Evolutionary conservation across 1,140 invertebrate species (phyloP).

Genomic region (Leptinotarsa lineolata): DNA sequence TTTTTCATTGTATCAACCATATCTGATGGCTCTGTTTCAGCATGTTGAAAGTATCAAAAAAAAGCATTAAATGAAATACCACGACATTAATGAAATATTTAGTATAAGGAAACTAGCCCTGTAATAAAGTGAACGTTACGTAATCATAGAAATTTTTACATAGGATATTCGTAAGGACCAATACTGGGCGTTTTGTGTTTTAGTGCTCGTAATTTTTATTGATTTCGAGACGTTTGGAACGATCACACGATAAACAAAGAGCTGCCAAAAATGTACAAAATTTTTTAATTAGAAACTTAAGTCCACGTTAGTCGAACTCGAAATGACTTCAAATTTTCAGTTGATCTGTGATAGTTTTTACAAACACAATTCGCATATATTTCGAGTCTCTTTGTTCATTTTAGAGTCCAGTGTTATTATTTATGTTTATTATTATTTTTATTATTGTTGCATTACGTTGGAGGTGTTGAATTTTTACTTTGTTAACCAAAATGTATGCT

Average conservation of each 20-base stretch:
- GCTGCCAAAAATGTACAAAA: slow-evolving; percentile 45
- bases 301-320: background rate
- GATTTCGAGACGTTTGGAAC: too few relatives aligned
- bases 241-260: slow-evolving; percentile 20
- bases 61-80: too few relatives aligned
- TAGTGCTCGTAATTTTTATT: background rate
- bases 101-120: background rate
- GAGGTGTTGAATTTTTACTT: background rate
- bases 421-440: background rate
- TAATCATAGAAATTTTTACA: background rate
- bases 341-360: background rate
- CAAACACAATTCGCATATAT: background rate
- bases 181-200: slow-evolving; percentile 39
- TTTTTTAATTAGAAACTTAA: background rate
- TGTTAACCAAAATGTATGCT: background rate
- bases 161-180: slow-evolving; percentile 34
- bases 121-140: background rate
- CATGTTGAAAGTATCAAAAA: background rate
- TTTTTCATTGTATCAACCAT: too few relatives aligned
- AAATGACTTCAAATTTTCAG: background rate
- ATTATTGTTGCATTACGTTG: background rate
- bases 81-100: background rate
- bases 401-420: background rate
- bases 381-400: background rate
- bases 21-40: background rate